Evolutionary conservation across 2,888 invertebrate species (phyloP), one percentile per base, ranked within the genome.

Genomic region (Aspidiotus destructor): DNA sequence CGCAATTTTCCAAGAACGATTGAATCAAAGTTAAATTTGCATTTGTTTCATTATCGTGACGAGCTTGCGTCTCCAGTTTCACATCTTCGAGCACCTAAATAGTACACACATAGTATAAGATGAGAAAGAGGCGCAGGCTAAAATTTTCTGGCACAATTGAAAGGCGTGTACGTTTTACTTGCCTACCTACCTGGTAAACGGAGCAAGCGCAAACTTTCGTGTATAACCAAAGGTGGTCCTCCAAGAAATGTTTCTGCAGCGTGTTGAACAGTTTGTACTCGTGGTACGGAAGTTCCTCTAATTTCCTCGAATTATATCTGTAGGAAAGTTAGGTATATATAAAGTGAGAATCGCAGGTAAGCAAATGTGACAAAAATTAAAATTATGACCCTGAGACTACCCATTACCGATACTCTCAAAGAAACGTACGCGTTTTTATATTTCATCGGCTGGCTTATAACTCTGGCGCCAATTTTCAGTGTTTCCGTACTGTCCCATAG

Each of bases 231-330:
- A 84, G 82, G 42, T 86, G 80, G 75, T 89, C 86, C 67, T 86
- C 86, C 75, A 92, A 84, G 76, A 86, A 89, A 16, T 82, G 81
- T 64, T 85, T 84, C 72, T 82, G 82, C 69, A 88, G 83, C 73
- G 86, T 83, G 73, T 83, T 78, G 73, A 80, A 77, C 1, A 80
- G 79, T 58, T 81, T 78, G 73, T 83, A 77, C 28, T 84, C 83
- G 76, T 85, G 83, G 79, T 84, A 88, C 60, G 92, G 91, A 62
- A 92, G 80, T 78, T 92, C 92, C 76, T 88, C 88, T 71, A 90
- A 81, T 79, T 87, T 88, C 74, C 92, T 81, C 61, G 85, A 82
- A 79, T 92, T 91, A 78, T 86, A 88, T 76, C 88, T 69, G 48
- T 3, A 7, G 15, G 28, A 54, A 52, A 48, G 28, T 28, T 28